Base-by-base conservation (phyloP, 2,797 vertebrate species). In the Sebastes minor region DNA sequence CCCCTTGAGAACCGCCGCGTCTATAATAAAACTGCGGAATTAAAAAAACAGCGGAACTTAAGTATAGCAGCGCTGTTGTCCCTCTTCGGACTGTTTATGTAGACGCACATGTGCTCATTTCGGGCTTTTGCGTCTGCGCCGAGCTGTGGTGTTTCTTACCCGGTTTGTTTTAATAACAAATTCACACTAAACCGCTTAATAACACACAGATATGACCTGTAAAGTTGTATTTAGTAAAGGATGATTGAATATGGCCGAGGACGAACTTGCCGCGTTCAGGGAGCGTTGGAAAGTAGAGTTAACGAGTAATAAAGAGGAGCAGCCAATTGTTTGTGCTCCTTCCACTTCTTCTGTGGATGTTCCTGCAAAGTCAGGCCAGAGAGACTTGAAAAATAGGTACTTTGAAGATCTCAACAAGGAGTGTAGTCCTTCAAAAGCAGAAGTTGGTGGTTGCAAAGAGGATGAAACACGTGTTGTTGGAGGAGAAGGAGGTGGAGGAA, bases 221-320 rank as follows among this genome's bases (percentile, higher is more conserved):
- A 2, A 28, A 49, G 25, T 27, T 11, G 4, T 5, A 8, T 30
- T 70, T 73, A 5, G 1, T 80, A 0, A 77, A 75, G 1, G 7
- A 90, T 90, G 91, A 32, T 64, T 38, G 22, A 86, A 68, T 1
- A 96, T 96, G 96, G 94, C 89, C 25, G 91, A 88, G 2, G 83
- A 95, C 10, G 94, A 95, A 23, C 94, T 97, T 42, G 76, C 60
- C 63, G 83, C 82, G 49, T 97, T 96, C 83, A 94, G 95, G 80
- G 88, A 94, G n/a, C 74, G 76, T 49, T 96, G 96, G 96, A 92
- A 93, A 86, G 27, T 76, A 14, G 95, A 96, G 3, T n/a, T 96
- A 61, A 78, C 74, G 2, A 67, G 35, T 65, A 84, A 83, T 64
- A 87, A 76, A 33, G 56, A 76, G 8, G 72, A 82, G 23, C 56